These are phyloP conservation scores for Hyperopisus bebe DNA, from an alignment of 2,113 vertebrate genomes.

Conservation along the genomic window DNA sequence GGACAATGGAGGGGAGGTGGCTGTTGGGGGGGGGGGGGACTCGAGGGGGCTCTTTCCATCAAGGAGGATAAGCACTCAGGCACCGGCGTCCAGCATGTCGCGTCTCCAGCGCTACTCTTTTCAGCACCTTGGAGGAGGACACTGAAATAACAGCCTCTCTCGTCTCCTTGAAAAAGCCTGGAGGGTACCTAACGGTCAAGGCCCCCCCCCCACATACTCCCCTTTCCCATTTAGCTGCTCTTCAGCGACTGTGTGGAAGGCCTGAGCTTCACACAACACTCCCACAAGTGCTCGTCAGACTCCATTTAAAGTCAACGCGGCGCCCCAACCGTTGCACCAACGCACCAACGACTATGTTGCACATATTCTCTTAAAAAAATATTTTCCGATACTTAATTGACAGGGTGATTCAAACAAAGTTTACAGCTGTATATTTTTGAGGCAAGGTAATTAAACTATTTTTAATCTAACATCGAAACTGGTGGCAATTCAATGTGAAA, in stretches of 20 bases:
- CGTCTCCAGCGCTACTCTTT: background rate
- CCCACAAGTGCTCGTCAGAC: background rate
- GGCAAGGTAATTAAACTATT: background rate
- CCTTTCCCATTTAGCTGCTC: background rate
- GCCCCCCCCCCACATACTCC: background rate
- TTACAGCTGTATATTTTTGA: background rate
- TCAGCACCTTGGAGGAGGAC: background rate
- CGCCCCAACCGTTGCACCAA: background rate
- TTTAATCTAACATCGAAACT: background rate
- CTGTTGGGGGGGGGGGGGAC: background rate
- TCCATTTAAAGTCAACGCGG: background rate
- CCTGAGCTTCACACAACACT: background rate
- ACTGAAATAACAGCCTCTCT: background rate
- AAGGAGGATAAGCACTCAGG: background rate
- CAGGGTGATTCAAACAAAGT: background rate
- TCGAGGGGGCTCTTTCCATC: background rate
- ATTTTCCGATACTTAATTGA: background rate
- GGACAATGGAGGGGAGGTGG: background rate
- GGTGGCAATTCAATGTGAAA: background rate
- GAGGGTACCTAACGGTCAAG: background rate
- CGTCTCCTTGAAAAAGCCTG: background rate
- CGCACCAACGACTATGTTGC: background rate
- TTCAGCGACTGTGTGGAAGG: background rate
- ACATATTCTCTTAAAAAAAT: background rate
- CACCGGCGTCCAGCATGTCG: background rate